A percentile compares a stretch with the other conserved stretches of the same genome.
Evolutionary conservation across 2,113 vertebrate genomes (phyloP).

Genomic region (Apteryx mantelli): DNA sequence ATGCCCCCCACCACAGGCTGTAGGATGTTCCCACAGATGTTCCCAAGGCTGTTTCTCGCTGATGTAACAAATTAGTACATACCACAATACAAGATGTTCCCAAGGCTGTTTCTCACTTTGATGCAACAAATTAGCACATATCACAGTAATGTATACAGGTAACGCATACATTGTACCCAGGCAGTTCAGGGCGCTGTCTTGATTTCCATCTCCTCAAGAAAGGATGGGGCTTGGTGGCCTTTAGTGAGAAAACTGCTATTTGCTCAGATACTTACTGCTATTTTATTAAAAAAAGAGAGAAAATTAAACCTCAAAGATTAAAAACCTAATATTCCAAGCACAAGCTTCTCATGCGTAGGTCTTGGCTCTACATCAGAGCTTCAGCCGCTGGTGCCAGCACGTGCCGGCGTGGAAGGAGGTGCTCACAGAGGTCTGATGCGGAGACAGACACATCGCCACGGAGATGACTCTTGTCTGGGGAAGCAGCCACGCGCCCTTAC

Average conservation of each 20-base stretch:
- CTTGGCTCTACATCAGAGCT: fast-evolving
- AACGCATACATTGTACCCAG: fast-evolving
- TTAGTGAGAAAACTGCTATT: background rate
- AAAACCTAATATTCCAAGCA: fast-evolving
- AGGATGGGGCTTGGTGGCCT: fast-evolving
- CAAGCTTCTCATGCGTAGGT: fast-evolving
- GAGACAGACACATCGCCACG: fast-evolving
- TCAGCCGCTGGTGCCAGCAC: no score
- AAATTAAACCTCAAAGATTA: background rate
- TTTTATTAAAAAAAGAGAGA: background rate
- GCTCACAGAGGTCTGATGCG: background rate
- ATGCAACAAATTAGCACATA: no score
- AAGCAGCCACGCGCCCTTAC: background rate
- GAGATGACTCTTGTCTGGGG: background rate
- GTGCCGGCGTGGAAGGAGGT: background rate
- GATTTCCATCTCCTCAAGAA: background rate
- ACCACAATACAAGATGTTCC: no score
- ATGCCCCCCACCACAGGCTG: no score
- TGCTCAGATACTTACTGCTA: background rate
- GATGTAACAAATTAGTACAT: no score
- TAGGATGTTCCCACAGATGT: no score
- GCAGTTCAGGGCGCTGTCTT: background rate
- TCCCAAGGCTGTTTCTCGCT: no score
- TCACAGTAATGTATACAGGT: background rate
- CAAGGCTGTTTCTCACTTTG: no score